These are phyloP conservation scores for Chaetura pelagica DNA, from an alignment of 2,113 vertebrate species.

Conservation along the genomic window DNA sequence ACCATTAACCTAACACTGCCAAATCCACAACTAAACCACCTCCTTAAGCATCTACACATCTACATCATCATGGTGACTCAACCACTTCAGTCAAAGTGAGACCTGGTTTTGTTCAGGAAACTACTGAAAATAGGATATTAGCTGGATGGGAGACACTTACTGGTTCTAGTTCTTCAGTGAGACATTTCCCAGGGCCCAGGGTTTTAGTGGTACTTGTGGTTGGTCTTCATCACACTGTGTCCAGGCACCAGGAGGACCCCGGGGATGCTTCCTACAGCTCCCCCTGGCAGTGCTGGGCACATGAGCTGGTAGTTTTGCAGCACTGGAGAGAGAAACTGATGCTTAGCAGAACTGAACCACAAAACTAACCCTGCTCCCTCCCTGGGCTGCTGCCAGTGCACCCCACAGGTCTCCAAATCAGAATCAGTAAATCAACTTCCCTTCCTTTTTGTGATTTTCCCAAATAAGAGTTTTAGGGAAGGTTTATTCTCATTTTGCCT, in stretches of 20 bases:
- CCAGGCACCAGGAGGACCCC: fast-evolving
- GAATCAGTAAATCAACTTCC: constrained; percentile 19
- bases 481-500: constrained; percentile 17
- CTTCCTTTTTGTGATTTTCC: constrained; percentile 30
- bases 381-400: background rate
- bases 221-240: background rate
- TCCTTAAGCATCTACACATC: background rate
- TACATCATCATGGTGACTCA: background rate
- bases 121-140: background rate
- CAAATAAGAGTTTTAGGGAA: background rate
- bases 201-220: background rate
- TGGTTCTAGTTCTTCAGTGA: background rate
- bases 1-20: background rate
- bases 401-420: background rate
- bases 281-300: background rate
- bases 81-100: background rate
- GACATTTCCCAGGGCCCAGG: background rate
- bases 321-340: fast-evolving
- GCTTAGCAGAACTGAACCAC: background rate
- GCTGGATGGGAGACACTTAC: background rate
- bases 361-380: background rate
- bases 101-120: background rate
- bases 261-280: background rate
- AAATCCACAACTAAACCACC: background rate
- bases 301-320: background rate